phyloP scores from a whole-genome alignment of 2,113 vertebrate genomes.

The Pterophyllum scalare region DNA sequence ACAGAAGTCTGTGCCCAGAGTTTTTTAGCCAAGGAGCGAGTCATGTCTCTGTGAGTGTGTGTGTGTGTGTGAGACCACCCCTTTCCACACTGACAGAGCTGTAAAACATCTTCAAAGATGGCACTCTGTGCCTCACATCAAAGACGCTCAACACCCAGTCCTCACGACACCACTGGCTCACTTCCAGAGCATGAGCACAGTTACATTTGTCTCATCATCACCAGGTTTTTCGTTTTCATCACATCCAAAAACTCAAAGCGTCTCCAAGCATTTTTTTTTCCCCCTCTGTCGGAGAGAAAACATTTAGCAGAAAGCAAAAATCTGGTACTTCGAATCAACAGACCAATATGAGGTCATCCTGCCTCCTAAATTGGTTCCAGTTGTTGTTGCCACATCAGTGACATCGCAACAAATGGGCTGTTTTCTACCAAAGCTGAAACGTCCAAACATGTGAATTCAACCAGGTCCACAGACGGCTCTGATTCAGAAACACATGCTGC shows the following conservation, averaged over 20 bases:
- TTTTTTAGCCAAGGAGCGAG: background rate
- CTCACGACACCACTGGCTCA: background rate
- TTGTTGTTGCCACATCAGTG: constrained; percentile 75
- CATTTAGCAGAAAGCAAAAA: constrained; percentile 13
- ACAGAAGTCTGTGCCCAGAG: background rate
- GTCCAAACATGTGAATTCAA: constrained; percentile 76
- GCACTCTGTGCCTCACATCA: constrained; percentile 56
- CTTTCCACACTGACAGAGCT: constrained; percentile 53
- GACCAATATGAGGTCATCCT: constrained; percentile 60
- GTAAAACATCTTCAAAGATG: constrained; percentile 66
- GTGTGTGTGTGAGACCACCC: constrained; percentile 19
- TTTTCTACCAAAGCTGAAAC: constrained; percentile 70
- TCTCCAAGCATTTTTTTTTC: background rate
- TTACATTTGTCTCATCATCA: background rate
- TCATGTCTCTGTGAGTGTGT: constrained; percentile 3
- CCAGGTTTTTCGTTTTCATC: constrained; percentile 7
- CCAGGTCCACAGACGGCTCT: constrained; percentile 68
- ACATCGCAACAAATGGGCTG: constrained; percentile 64
- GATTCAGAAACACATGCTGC: constrained; percentile 82
- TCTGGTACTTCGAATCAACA: constrained; percentile 35
- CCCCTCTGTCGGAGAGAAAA: constrained; percentile 13
- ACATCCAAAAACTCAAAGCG: background rate
- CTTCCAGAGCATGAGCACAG: background rate
- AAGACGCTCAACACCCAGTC: constrained; percentile 35
- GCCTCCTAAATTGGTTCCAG: constrained; percentile 68